These are phyloP conservation scores for Enteromius viviparus DNA, from an alignment of 2,797 vertebrate species.

Conservation along the genomic window DNA sequence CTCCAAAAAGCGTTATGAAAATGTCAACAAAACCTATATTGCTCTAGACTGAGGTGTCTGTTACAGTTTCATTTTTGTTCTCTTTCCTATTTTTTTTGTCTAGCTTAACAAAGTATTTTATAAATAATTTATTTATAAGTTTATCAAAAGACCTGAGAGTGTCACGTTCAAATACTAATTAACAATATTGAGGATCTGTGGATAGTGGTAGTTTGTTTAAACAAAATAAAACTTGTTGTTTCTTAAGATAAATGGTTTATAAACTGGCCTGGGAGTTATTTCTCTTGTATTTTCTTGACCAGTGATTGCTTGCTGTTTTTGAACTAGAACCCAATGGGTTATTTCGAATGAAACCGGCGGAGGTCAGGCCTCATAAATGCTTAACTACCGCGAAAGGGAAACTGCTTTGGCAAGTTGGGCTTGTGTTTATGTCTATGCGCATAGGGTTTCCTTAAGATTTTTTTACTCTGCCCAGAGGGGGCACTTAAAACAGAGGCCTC, in stretches of 20 bases:
- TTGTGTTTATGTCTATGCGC: slow-evolving; percentile 60
- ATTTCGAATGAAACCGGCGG: slow-evolving; percentile 50
- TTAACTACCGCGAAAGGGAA: slow-evolving; percentile 61
- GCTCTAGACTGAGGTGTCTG: not conserved
- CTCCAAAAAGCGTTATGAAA: not conserved
- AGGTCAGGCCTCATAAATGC: slow-evolving; percentile 61
- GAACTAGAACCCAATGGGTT: slow-evolving; percentile 46
- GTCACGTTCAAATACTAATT: not conserved
- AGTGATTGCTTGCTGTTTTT: slow-evolving; percentile 34
- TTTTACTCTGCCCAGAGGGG: slow-evolving; percentile 59
- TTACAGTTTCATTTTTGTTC: not conserved
- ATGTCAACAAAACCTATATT: slow-evolving; percentile 17
- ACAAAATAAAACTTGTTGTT: slow-evolving; percentile 1
- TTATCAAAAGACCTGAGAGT: not conserved
- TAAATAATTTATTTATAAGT: not conserved
- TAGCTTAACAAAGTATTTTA: not conserved
- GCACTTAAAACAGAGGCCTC: slow-evolving; percentile 61
- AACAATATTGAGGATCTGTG: not conserved
- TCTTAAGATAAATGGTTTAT: slow-evolving; percentile 19
- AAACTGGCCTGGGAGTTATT: slow-evolving; percentile 33
- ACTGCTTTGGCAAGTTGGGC: slow-evolving; percentile 56
- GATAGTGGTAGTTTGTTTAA: slow-evolving; percentile 19
- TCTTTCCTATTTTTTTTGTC: not conserved
- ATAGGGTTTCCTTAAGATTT: slow-evolving; percentile 62
- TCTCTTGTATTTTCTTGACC: slow-evolving; percentile 32